phyloP scores from a whole-genome alignment of 2,888 invertebrate genomes.

The Lordiphosa fenestrarum region DNA sequence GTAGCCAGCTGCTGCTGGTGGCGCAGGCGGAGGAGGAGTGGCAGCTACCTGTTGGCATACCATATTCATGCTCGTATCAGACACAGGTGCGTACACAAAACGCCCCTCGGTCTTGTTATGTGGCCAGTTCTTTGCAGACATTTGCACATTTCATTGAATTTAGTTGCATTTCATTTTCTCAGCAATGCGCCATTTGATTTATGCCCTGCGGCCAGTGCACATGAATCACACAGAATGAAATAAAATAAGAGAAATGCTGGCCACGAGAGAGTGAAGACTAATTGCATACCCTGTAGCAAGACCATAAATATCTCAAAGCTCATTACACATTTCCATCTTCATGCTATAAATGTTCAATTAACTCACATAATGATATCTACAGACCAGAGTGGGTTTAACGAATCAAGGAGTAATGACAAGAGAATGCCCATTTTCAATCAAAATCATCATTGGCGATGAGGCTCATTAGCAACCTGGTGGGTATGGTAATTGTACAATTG shows the following conservation, averaged over 20 bases:
- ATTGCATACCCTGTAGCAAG: constrained; percentile 26
- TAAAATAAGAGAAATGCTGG: constrained; percentile 16
- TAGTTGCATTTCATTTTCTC: constrained; percentile 32
- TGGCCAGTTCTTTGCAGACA: constrained; percentile 31
- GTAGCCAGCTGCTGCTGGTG: constrained; percentile 16
- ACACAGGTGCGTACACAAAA: constrained; percentile 61
- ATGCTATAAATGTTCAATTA: no score
- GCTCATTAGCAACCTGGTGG: no score
- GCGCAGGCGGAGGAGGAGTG: constrained; percentile 23
- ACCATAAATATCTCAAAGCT: no score
- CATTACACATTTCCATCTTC: no score
- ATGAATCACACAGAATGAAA: constrained; percentile 44
- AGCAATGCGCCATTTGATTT: constrained; percentile 47
- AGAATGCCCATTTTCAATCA: no score
- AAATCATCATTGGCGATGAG: no score
- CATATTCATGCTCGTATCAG: constrained; percentile 20
- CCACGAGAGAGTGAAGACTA: background rate
- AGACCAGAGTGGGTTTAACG: no score
- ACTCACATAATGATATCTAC: no score
- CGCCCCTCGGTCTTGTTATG: constrained; percentile 31
- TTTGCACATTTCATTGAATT: constrained; percentile 59
- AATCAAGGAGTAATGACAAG: no score
- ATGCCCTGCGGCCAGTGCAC: constrained; percentile 47
- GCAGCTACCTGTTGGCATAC: constrained; percentile 56
- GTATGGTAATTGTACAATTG: no score